phyloP scores from a whole-genome alignment of 1,140 invertebrate genomes.

The Bombus vancouverensis region DNA sequence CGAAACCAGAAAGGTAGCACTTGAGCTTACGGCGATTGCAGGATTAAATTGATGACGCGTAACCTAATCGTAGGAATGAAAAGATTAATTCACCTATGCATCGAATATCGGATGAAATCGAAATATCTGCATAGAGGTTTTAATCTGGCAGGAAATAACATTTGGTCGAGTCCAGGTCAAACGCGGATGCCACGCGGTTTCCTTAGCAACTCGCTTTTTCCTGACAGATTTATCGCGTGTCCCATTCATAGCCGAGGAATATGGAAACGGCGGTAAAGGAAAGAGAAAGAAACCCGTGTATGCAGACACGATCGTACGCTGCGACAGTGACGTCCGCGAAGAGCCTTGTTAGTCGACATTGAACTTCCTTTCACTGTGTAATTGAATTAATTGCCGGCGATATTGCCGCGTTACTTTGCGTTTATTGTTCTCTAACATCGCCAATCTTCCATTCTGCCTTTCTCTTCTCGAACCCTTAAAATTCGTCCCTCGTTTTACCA shows the following conservation, averaged over 20 bases:
- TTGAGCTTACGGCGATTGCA: too few relatives aligned
- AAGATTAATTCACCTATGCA: too few relatives aligned
- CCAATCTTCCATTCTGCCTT: constrained; percentile 14
- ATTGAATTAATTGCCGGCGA: constrained; percentile 50
- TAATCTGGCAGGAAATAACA: too few relatives aligned
- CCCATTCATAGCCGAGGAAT: constrained; percentile 6
- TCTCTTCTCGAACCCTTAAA: constrained; percentile 36
- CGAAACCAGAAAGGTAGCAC: too few relatives aligned
- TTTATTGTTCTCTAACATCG: constrained; percentile 10
- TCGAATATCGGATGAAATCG: not conserved
- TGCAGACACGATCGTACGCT: too few relatives aligned
- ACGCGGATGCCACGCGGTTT: constrained; percentile 20
- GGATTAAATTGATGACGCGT: too few relatives aligned
- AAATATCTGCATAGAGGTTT: not conserved
- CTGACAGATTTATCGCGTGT: constrained; percentile 25
- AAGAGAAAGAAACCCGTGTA: not conserved
- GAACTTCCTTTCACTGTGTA: constrained; percentile 53
- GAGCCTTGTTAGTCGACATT: constrained; percentile 42
- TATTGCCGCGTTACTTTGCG: constrained; percentile 33
- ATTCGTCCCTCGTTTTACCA: not conserved
- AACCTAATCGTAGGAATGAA: too few relatives aligned
- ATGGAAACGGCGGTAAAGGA: not conserved
- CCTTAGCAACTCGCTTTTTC: constrained; percentile 19
- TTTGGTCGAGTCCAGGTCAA: constrained; percentile 11
- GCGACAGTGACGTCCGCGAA: constrained; percentile 6